Percentiles rank a stretch among this genome's conserved stretches.
Evolutionary conservation across 2,113 vertebrate genomes (phyloP).

Genomic region (Myiopsitta monachus): DNA sequence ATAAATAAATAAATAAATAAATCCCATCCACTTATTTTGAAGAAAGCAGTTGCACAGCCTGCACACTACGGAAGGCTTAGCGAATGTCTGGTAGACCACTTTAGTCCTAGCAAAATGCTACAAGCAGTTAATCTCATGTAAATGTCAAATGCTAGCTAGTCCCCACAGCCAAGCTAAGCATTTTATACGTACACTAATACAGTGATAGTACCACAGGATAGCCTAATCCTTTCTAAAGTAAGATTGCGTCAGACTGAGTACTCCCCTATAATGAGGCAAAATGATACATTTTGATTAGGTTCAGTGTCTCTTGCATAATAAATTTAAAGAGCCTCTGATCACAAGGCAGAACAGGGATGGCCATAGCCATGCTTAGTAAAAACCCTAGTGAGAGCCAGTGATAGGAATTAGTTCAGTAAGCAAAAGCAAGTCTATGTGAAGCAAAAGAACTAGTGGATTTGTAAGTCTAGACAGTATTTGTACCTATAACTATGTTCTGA

Average conservation of each 20-base stretch:
- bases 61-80: neutral
- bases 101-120: neutral
- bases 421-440: neutral
- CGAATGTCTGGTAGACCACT: neutral
- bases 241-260: neutral
- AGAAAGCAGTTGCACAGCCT: neutral
- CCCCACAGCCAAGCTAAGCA: neutral
- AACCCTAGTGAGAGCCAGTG: neutral
- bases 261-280: neutral
- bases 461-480: constrained; percentile 33
- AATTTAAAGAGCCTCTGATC: neutral
- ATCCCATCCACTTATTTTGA: neutral
- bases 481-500: neutral
- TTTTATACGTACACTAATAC: constrained; percentile 26
- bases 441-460: constrained; percentile 21
- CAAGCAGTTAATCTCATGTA: constrained; percentile 16
- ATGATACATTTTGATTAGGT: neutral
- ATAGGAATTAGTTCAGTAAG: neutral
- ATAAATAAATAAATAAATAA: neutral
- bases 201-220: neutral
- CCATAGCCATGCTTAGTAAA: neutral
- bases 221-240: constrained; percentile 7
- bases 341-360: neutral
- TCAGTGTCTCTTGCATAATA: neutral
- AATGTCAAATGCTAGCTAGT: neutral